Conservation (phyloP, 2,113 vertebrate species). For the Coptodon bakossiorum region DNA sequence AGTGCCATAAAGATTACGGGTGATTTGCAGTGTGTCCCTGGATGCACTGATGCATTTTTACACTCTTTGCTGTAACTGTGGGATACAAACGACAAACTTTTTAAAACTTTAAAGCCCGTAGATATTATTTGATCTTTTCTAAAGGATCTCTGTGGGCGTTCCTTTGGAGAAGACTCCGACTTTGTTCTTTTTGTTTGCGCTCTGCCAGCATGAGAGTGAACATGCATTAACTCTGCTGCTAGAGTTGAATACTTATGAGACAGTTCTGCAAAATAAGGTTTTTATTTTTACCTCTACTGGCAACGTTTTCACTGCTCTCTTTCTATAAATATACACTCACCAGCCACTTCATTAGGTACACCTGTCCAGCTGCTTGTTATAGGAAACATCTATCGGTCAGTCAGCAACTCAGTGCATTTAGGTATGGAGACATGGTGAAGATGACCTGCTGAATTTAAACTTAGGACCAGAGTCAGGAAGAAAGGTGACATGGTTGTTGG, state of each 20-base stretch:
- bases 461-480: too few relatives aligned
- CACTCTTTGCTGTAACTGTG: neutral
- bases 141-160: neutral
- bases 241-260: neutral
- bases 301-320: accelerated
- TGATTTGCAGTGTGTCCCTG: neutral
- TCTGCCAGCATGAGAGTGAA: neutral
- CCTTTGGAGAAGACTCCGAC: neutral
- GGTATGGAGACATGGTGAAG: neutral
- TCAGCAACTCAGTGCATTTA: accelerated
- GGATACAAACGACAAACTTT: neutral
- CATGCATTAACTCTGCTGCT: neutral
- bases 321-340: neutral
- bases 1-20: neutral
- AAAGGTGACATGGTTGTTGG: too few relatives aligned
- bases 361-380: neutral
- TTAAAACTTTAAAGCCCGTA: neutral
- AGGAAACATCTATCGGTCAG: neutral
- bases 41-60: neutral
- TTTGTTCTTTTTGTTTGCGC: neutral
- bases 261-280: neutral
- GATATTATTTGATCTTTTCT: neutral
- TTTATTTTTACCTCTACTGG: neutral
- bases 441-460: neutral
- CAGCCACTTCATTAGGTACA: neutral